These are phyloP conservation scores for Drosophila equinoxialis DNA, from an alignment of 1,140 invertebrate genomes.

Conservation along the genomic window DNA sequence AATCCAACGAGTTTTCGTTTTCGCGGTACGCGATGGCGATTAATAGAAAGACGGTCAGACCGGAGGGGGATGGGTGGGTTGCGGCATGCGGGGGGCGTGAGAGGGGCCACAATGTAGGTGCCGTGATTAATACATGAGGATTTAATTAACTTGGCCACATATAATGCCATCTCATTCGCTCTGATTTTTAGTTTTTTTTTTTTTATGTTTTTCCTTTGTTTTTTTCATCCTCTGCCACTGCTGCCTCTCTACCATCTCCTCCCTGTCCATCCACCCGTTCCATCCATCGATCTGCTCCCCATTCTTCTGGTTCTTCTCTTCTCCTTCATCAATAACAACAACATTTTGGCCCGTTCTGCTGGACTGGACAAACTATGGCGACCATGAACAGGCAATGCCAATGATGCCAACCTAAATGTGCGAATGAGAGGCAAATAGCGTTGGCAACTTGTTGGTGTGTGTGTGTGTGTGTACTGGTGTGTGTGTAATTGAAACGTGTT, in stretches of 20 bases:
- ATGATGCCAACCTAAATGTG: background rate
- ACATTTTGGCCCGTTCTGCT: conserved; percentile 6
- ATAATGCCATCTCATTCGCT: conserved; percentile 57
- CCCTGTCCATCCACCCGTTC: conserved; percentile 16
- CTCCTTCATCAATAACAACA: conserved; percentile 8
- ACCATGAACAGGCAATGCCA: conserved; percentile 20
- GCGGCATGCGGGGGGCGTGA: no score
- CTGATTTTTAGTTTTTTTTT: conserved; percentile 42
- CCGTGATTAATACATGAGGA: conserved; percentile 81
- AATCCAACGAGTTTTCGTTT: conserved; percentile 50
- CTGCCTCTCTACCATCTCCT: background rate
- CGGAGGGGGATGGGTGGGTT: no score
- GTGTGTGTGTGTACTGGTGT: conserved; percentile 42
- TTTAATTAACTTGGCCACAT: conserved; percentile 73
- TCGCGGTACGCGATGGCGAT: conserved; percentile 53
- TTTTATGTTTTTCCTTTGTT: conserved; percentile 23
- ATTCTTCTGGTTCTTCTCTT: background rate
- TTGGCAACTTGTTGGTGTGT: conserved; percentile 55
- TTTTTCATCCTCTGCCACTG: background rate
- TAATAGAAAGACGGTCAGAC: conserved; percentile 57
- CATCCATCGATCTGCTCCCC: background rate
- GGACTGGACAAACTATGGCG: conserved; percentile 71
- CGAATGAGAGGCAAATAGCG: conserved; percentile 21
- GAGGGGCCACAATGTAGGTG: conserved; percentile 39
- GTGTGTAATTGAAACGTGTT: conserved; percentile 78